phyloP scores from a whole-genome alignment of 2,888 invertebrate genomes.

The Ichneumon xanthorius region DNA sequence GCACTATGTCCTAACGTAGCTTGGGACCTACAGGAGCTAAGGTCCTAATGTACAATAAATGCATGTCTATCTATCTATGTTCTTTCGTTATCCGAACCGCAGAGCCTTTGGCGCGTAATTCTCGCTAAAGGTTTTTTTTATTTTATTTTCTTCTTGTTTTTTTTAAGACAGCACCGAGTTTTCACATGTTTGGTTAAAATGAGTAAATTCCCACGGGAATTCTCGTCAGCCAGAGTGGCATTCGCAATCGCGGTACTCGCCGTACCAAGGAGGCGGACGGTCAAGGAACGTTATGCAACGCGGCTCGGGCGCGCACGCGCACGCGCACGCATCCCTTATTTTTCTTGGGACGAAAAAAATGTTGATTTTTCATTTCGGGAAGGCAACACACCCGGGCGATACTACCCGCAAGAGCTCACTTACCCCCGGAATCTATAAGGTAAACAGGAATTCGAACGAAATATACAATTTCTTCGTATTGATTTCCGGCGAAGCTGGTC shows the following conservation, averaged over 20 bases:
- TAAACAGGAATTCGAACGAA: constrained; percentile 57
- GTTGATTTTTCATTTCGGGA: constrained; percentile 66
- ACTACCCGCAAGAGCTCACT: constrained; percentile 22
- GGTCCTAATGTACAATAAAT: too few species aligned
- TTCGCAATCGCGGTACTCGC: neutral
- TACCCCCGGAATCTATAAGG: constrained; percentile 58
- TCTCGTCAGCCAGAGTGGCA: constrained; percentile 10
- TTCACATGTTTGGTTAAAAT: constrained; percentile 18
- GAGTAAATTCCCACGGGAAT: constrained; percentile 11
- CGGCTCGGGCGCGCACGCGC: neutral
- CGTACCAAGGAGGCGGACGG: neutral
- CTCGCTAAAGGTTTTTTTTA: neutral
- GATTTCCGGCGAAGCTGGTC: neutral
- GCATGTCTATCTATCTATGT: too few species aligned
- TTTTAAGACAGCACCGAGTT: neutral
- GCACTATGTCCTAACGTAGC: too few species aligned
- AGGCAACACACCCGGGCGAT: constrained; percentile 46
- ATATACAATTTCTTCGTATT: constrained; percentile 38
- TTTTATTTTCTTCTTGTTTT: neutral
- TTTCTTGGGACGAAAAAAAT: constrained; percentile 63
- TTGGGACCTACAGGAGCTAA: too few species aligned
- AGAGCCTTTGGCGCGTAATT: neutral
- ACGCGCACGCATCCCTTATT: constrained; percentile 46
- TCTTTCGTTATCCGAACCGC: neutral
- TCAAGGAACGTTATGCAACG: constrained; percentile 38